Evolutionary conservation across 92 coral and sea anemone genomes (phyloP).

Genomic region (Desmophyllum pertusum): DNA sequence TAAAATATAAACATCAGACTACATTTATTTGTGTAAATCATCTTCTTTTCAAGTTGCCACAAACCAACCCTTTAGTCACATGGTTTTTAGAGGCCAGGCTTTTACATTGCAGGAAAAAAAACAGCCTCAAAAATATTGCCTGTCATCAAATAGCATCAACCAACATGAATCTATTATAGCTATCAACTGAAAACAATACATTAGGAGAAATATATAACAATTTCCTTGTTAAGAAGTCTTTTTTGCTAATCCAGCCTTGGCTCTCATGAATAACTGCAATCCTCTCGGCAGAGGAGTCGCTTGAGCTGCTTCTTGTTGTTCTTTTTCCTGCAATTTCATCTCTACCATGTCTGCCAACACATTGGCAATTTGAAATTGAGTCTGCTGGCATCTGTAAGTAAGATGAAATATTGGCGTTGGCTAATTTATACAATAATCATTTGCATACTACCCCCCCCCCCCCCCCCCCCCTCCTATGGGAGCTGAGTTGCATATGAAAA

Average conservation of each 20-base stretch:
- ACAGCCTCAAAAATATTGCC: background rate
- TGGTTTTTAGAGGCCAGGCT: background rate
- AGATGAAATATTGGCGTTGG: background rate
- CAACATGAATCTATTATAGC: background rate
- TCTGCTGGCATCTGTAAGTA: slow-evolving; percentile 78
- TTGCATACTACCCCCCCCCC: too few species aligned
- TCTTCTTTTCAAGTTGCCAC: background rate
- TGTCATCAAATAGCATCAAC: background rate
- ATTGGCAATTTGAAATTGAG: slow-evolving; percentile 84
- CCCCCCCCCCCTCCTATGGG: too few species aligned
- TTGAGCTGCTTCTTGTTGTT: background rate
- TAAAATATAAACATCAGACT: background rate
- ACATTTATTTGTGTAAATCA: background rate
- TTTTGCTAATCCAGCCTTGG: slow-evolving; percentile 10
- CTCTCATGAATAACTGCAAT: slow-evolving; percentile 36
- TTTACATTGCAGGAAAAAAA: background rate
- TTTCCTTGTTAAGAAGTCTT: background rate
- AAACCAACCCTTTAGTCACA: background rate
- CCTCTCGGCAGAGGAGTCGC: slow-evolving; percentile 10
- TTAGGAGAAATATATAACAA: background rate
- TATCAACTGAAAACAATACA: background rate
- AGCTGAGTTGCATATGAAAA: too few species aligned
- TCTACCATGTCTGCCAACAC: slow-evolving; percentile 83
- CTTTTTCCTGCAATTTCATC: slow-evolving; percentile 51
- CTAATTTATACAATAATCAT: too few species aligned